Base-by-base conservation (phyloP, 2,888 invertebrate genomes). In the Sialis fuliginosa region DNA sequence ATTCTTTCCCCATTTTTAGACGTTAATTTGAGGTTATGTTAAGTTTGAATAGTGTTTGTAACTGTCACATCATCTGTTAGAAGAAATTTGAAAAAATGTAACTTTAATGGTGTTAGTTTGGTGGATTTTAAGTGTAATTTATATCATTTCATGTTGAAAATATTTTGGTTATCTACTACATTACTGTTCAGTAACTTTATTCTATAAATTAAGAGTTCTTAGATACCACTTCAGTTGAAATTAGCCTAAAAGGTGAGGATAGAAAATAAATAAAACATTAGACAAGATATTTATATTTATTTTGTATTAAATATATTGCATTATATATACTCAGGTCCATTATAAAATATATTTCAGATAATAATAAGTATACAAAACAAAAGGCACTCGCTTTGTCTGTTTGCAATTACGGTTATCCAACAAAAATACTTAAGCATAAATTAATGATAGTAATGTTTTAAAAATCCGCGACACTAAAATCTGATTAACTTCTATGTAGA, bases 261-360 rank as follows among this genome's bases (percentile, higher is more conserved):
- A 4, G 2, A 22, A 22, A 22, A 22, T 22, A 22, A 22, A 22
- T 22, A 22, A 22, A 22, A 22, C 22, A 22, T 2, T 22, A 22
- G 22, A 22, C 22, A 22, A 22, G 22, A 22, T 22, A 22, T 22
- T 22, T 22, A 22, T 42, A 32, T 42, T 32, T 42, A 32, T 37
- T 12, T 37, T 37, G 37, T 37, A 37, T 37, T 37, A 37, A 37
- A 42, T 32, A 45, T 45, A 45, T 45, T 33, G 33, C 45, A 12
- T 33, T 45, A 45, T 32, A 45, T 46, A 46, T 46, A 46, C 40
- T 46, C 46, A 46, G 46, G 46, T 46, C 31, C 42, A 33, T 33
- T 46, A 46, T 46, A 46, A 46, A 46, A 46, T 46, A 46, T 46
- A 46, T 33, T 46, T 41, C 42, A 40, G 41, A 35, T 41, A 42